Percentiles rank a stretch among this genome's conserved stretches.
These are phyloP conservation scores for Apistogramma diplotaenia DNA, from an alignment of 2,113 vertebrate genomes.

Conservation along the genomic window DNA sequence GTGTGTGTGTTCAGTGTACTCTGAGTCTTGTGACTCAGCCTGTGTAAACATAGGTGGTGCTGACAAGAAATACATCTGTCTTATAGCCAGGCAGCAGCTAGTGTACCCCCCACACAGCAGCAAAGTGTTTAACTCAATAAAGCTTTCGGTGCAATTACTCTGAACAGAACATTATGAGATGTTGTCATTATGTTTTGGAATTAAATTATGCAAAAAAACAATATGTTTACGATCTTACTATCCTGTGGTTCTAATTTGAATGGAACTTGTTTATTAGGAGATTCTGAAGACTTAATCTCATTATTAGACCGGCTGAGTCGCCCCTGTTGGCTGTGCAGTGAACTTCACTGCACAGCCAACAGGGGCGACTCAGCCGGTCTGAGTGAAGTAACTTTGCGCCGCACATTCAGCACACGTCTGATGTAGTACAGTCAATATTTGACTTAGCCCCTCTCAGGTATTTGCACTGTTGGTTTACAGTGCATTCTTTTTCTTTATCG, in stretches of 20 bases:
- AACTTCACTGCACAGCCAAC: neutral
- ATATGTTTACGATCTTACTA: neutral
- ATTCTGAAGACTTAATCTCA: neutral
- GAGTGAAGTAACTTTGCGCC: neutral
- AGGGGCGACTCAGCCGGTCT: neutral
- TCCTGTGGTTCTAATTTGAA: neutral
- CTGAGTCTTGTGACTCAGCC: constrained; percentile 66
- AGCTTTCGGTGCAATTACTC: neutral
- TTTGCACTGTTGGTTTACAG: neutral
- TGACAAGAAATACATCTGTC: constrained; percentile 13
- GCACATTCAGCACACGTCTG: neutral
- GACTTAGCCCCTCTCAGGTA: constrained; percentile 1
- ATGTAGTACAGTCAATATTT: constrained; percentile 47
- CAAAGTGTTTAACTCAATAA: neutral
- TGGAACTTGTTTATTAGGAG: neutral
- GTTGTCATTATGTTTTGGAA: neutral
- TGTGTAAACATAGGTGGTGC: constrained; percentile 75
- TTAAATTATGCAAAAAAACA: neutral
- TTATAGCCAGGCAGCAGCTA: neutral
- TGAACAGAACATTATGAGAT: neutral
- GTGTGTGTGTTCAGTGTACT: constrained; percentile 5
- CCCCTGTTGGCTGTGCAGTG: neutral
- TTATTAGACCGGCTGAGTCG: neutral
- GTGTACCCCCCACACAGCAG: neutral
- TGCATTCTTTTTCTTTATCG: neutral